Base-by-base conservation (phyloP, 2,888 invertebrate species). In the Tanypteryx hageni region DNA sequence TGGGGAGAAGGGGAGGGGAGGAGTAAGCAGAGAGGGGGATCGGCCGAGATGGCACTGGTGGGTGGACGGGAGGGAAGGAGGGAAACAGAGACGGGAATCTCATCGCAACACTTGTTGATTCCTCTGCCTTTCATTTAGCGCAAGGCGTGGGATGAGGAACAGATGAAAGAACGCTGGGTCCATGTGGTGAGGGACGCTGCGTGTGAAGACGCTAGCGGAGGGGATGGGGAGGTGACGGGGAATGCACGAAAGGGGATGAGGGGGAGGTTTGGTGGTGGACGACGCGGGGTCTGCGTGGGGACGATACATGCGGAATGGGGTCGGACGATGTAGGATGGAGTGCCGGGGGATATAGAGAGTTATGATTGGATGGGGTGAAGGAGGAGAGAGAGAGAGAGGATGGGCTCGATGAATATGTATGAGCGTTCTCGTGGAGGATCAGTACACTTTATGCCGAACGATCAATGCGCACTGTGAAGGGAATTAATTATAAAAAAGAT, bases 61-160 rank as follows among this genome's bases (percentile, higher is more conserved):
- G 76, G 22, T 27, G 76, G 76, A 59, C 11, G 10, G 58, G 58
- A 10, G 85, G 14, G n/a, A n/a, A 10, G 76, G 76, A n/a, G 76
- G 11, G n/a, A 11, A 27, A 76, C n/a, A 82, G 31, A 56, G 56
- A n/a, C 76, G 84, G 58, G 89, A 89, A 86, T 86, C 86, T 86
- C 86, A 18, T 64, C 89, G 89, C 89, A 89, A 89, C 89, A 89
- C 89, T 89, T 89, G 89, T 89, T 89, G 89, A 89, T 89, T 89
- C 89, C 64, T 31, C 64, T 61, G 86, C 86, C 86, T 86, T 86
- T 64, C 61, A 44, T 86, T 86, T 31, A 61, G 83, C 56, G 56
- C 83, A 16, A 83, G 44, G 89, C 27, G 89, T 89, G 89, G 89
- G 89, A 89, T 76, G 68, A 68, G 68, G 68, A 64, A 68, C 68